phyloP scores from a whole-genome alignment of 2,797 vertebrate genomes.

The Masticophis lateralis region DNA sequence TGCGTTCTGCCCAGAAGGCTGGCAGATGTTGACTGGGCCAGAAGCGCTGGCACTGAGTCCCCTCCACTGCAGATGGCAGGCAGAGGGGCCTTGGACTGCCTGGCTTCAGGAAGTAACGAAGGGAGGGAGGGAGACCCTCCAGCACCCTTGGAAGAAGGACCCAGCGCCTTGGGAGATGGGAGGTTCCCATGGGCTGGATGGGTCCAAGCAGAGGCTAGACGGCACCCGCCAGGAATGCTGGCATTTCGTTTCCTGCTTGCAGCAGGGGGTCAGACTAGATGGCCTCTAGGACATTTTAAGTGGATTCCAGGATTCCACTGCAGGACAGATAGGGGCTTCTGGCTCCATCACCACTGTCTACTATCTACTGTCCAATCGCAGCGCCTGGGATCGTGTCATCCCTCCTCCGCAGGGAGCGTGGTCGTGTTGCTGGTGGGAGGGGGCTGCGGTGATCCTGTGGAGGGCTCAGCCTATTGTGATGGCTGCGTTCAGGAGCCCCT shows the following conservation, averaged over 20 bases:
- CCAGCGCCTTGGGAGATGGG: neutral
- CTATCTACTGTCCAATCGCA: neutral
- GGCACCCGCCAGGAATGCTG: neutral
- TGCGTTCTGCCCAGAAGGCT: neutral
- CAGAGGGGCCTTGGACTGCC: neutral
- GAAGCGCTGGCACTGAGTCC: neutral
- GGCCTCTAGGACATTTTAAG: neutral
- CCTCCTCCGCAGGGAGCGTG: neutral
- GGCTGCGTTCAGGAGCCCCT: neutral
- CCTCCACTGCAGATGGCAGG: accelerated
- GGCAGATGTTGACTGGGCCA: neutral
- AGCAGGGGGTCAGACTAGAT: neutral
- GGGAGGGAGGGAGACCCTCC: neutral
- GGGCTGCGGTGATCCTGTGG: neutral
- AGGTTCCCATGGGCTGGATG: neutral
- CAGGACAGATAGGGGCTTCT: neutral
- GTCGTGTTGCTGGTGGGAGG: neutral
- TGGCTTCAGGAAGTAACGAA: neutral
- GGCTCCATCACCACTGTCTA: neutral
- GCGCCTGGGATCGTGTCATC: neutral
- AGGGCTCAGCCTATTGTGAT: neutral
- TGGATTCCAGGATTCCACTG: neutral
- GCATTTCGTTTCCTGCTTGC: neutral
- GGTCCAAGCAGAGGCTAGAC: neutral
- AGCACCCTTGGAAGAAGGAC: neutral